Conservation (phyloP, 2,797 vertebrate species). For the Graptemys geographica region DNA sequence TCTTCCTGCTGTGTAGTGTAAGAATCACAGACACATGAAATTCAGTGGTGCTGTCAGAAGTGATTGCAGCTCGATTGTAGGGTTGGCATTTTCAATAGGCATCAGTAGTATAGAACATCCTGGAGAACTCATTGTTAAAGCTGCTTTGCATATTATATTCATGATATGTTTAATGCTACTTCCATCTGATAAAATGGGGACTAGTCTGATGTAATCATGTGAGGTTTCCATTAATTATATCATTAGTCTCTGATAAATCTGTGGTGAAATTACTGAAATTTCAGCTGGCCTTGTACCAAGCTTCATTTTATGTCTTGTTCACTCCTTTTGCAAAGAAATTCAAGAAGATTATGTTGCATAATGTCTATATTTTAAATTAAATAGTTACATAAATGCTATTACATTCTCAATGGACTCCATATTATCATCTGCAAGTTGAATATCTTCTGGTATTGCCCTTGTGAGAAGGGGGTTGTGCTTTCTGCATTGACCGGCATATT, state of each 20-base stretch:
- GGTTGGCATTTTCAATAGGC: not conserved
- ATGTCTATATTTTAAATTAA: not conserved
- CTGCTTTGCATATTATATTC: not conserved
- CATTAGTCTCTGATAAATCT: not conserved
- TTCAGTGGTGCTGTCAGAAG: too few species aligned
- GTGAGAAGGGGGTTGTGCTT: not conserved
- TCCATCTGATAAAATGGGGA: not conserved
- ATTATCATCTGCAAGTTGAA: not conserved
- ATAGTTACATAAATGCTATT: not conserved
- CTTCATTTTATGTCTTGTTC: not conserved
- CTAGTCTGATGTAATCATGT: not conserved
- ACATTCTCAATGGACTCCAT: not conserved
- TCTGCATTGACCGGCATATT: not conserved
- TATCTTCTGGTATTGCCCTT: not conserved
- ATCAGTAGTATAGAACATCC: not conserved
- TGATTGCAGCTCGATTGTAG: too few species aligned
- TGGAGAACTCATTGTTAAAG: not conserved
- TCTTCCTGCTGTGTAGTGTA: too few species aligned
- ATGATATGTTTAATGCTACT: not conserved
- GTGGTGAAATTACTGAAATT: not conserved
- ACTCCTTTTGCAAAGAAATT: not conserved
- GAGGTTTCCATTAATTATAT: not conserved
- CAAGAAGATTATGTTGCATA: accelerated
- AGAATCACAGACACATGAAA: too few species aligned
- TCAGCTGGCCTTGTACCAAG: not conserved